Percentiles rank a stretch among this genome's conserved stretches.
Evolutionary conservation across 2,888 invertebrate species (phyloP).

Genomic region (Chloroclysta siterata): DNA sequence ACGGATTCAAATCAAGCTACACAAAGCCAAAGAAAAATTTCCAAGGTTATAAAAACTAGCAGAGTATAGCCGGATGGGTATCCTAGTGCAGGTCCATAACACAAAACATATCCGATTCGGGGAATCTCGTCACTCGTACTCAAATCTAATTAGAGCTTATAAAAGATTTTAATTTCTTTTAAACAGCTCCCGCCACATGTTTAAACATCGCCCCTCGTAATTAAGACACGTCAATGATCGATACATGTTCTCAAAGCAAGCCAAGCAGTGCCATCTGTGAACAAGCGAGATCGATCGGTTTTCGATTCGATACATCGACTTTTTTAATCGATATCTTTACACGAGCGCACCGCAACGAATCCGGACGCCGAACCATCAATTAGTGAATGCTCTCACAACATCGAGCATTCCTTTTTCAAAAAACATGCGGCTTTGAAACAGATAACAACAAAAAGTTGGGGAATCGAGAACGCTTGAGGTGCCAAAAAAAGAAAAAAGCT

Average conservation of each 20-base stretch:
- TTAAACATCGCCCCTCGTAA: constrained; percentile 56
- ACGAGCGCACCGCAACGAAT: constrained; percentile 68
- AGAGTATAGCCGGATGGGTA: too few relatives aligned
- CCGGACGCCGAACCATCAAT: constrained; percentile 69
- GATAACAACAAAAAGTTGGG: constrained; percentile 63
- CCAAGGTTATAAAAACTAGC: too few relatives aligned
- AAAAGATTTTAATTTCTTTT: constrained; percentile 55
- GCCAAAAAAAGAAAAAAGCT: constrained; percentile 59
- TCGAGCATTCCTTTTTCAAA: constrained; percentile 63
- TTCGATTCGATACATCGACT: constrained; percentile 74
- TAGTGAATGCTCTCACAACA: constrained; percentile 76
- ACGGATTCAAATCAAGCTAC: too few relatives aligned
- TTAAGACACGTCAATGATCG: constrained; percentile 57
- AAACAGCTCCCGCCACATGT: constrained; percentile 55
- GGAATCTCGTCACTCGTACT: constrained; percentile 14
- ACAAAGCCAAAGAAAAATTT: too few relatives aligned
- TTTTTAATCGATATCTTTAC: constrained; percentile 55
- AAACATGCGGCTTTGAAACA: constrained; percentile 72
- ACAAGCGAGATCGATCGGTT: constrained; percentile 58
- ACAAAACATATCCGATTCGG: constrained; percentile 19
- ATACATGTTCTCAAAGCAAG: constrained; percentile 50
- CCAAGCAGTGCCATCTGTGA: constrained; percentile 71
- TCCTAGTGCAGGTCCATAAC: too few relatives aligned
- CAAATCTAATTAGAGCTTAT: constrained; percentile 59
- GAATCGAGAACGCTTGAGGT: constrained; percentile 60